Conservation (phyloP, 2,888 invertebrate species). For the Uropetala carovei region DNA sequence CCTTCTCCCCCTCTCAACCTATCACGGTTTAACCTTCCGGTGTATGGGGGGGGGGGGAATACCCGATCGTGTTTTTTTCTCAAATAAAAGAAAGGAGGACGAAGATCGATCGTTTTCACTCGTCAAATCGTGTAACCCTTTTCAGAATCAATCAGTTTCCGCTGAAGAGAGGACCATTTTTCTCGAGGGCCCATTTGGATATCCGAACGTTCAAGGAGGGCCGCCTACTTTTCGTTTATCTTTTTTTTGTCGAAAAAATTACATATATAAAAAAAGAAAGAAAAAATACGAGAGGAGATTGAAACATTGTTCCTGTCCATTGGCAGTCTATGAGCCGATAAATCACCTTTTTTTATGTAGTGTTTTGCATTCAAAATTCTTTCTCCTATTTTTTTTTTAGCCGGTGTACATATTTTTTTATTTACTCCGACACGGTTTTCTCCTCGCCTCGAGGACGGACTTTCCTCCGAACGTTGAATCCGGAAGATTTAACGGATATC, state of each 20-base stretch:
- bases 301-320: slow-evolving; percentile 34
- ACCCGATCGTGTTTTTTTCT: not conserved
- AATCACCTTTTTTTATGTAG: slow-evolving; percentile 9
- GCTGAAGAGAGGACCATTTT: not conserved
- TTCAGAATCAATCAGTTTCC: slow-evolving; percentile 30
- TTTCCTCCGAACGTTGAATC: too few species aligned
- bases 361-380: not conserved
- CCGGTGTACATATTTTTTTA: not conserved
- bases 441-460: too few species aligned
- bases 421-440: not conserved
- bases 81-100: not conserved
- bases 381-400: too few species aligned
- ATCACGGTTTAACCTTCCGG: too few species aligned
- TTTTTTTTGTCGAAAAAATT: too few species aligned
- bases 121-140: not conserved
- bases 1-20: too few species aligned
- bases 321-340: not conserved
- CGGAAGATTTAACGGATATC: too few species aligned
- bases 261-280: not conserved
- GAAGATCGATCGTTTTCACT: slow-evolving; percentile 6
- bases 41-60: not conserved
- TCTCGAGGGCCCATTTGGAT: not conserved
- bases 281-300: not conserved
- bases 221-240: too few species aligned
- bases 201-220: too few species aligned